These are phyloP conservation scores for Dipus sagitta DNA, from an alignment of 2,797 vertebrate genomes.

Conservation along the genomic window DNA sequence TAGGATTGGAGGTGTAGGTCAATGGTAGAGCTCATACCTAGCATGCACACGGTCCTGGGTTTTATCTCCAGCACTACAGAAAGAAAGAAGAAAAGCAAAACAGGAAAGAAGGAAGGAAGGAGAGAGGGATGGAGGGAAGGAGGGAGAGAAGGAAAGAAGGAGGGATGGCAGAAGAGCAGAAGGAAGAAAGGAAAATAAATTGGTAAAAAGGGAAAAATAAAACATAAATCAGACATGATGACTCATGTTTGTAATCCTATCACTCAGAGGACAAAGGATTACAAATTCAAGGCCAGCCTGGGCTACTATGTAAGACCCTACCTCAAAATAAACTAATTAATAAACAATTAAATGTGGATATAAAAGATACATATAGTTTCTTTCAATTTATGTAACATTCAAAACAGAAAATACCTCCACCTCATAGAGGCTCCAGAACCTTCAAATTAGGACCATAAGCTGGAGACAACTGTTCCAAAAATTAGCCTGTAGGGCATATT, in stretches of 20 bases:
- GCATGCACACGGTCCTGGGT: background rate
- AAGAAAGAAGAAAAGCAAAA: background rate
- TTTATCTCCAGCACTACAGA: background rate
- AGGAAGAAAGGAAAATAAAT: background rate
- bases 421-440: background rate
- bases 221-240: background rate
- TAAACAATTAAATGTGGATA: background rate
- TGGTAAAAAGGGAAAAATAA: background rate
- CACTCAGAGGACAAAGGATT: background rate
- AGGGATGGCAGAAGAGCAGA: background rate
- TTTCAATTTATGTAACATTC: background rate
- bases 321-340: background rate
- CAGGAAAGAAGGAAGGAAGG: background rate
- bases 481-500: background rate
- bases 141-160: too few relatives aligned
- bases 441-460: too few relatives aligned
- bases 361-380: background rate
- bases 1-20: background rate
- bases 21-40: background rate
- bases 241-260: background rate
- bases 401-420: background rate
- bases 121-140: too few relatives aligned
- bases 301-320: background rate
- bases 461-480: background rate
- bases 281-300: background rate